phyloP scores from a whole-genome alignment of 1,140 invertebrate species.

The Habropoda laboriosa region DNA sequence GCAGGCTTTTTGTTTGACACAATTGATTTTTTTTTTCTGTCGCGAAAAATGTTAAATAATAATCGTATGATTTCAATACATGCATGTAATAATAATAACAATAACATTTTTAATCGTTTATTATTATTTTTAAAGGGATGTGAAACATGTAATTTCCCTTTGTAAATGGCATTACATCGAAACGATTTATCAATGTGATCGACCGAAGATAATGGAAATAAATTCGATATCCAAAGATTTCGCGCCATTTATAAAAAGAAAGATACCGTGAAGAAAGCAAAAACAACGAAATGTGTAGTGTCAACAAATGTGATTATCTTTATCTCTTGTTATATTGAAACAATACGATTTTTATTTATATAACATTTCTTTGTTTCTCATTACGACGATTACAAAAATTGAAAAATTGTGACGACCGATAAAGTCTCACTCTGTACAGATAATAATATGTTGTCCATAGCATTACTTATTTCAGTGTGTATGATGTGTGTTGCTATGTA shows the following conservation, averaged over 20 bases:
- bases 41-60: conserved; percentile 23
- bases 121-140: too few species aligned
- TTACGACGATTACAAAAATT: conserved; percentile 48
- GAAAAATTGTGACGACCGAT: conserved; percentile 40
- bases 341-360: conserved; percentile 53
- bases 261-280: neutral
- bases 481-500: neutral
- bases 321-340: conserved; percentile 28
- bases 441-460: conserved; percentile 36
- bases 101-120: too few species aligned
- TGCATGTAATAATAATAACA: neutral
- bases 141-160: neutral
- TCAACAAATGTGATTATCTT: neutral
- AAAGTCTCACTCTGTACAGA: conserved; percentile 37
- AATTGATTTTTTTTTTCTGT: neutral
- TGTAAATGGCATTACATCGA: neutral
- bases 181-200: neutral
- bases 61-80: conserved; percentile 48
- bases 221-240: neutral
- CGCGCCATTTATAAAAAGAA: neutral
- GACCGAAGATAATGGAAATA: neutral
- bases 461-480: conserved; percentile 21
- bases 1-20: neutral
- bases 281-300: neutral
- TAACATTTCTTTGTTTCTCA: conserved; percentile 36